phyloP scores from a whole-genome alignment of 2,888 invertebrate genomes.

The Erebia epiphron region DNA sequence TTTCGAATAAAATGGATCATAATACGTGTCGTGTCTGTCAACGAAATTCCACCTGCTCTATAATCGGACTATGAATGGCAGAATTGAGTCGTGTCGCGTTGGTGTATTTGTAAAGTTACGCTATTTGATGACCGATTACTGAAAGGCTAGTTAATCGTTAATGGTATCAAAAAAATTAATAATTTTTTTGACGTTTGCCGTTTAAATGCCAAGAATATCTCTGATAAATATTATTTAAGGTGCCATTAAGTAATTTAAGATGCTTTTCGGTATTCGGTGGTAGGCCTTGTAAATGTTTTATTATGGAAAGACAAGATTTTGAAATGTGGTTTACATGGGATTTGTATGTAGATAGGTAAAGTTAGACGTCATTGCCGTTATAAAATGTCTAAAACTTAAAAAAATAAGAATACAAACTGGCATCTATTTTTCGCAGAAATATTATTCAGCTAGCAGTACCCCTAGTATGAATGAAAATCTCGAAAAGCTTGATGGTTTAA shows the following conservation, averaged over 20 bases:
- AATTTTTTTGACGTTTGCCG: too few species aligned
- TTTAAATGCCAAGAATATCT: too few species aligned
- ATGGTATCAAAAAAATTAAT: background rate
- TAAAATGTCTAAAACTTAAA: conserved; percentile 15
- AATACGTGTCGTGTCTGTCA: too few species aligned
- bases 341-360: conserved; percentile 54
- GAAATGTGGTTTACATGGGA: conserved; percentile 48
- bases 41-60: too few species aligned
- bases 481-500: background rate
- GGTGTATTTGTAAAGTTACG: background rate
- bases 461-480: background rate
- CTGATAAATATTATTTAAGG: background rate
- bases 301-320: conserved; percentile 45
- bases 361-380: conserved; percentile 39
- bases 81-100: background rate
- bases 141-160: background rate
- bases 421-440: conserved; percentile 34
- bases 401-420: conserved; percentile 21
- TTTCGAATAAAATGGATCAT: too few species aligned
- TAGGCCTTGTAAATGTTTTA: conserved; percentile 26
- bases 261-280: background rate
- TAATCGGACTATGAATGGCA: too few species aligned
- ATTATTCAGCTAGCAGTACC: background rate
- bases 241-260: background rate
- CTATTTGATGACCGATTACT: background rate